phyloP scores from a whole-genome alignment of 2,888 invertebrate genomes.

The Agonopterix heracliana region DNA sequence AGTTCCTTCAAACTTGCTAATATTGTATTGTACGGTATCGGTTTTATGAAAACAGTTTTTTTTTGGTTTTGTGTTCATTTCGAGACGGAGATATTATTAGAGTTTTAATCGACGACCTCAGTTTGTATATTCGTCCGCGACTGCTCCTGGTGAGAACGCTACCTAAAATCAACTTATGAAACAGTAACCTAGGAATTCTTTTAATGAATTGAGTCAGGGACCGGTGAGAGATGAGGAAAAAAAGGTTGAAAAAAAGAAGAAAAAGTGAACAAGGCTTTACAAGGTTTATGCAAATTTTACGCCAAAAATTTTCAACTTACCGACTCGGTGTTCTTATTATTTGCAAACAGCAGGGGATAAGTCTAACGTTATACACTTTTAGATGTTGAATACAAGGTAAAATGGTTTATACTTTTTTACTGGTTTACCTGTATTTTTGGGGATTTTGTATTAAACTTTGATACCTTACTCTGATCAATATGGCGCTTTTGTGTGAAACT shows the following conservation, averaged over 20 bases:
- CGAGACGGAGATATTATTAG: no score
- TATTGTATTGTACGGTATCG: no score
- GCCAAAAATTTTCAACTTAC: constrained; percentile 59
- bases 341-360: constrained; percentile 52
- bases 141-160: neutral
- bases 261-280: constrained; percentile 47
- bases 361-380: neutral
- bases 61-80: no score
- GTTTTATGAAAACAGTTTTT: no score
- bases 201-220: constrained; percentile 46
- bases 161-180: constrained; percentile 18
- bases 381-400: neutral
- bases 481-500: no score
- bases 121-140: no score
- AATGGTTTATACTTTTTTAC: neutral
- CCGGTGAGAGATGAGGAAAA: constrained; percentile 44
- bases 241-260: constrained; percentile 42
- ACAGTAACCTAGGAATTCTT: constrained; percentile 21
- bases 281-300: constrained; percentile 70
- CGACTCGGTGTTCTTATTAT: constrained; percentile 60
- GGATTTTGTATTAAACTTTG: no score
- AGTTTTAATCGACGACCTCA: no score
- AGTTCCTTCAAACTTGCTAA: no score
- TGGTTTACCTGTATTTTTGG: no score
- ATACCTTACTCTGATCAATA: no score